Base-by-base conservation (phyloP, 2,888 invertebrate genomes). In the Latrodectus hesperus region DNA sequence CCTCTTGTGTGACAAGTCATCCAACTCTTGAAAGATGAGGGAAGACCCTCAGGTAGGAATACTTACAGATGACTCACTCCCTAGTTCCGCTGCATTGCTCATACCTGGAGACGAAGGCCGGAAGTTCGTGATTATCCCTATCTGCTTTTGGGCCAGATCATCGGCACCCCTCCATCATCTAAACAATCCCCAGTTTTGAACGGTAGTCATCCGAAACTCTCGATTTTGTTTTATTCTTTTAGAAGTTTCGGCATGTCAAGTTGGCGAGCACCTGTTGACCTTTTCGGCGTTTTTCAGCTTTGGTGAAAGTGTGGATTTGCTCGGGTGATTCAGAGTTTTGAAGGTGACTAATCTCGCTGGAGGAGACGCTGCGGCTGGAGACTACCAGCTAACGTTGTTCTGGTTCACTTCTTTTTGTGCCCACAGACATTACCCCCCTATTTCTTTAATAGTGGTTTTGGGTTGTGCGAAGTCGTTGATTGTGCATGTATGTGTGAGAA, bases 261-360 rank as follows among this genome's bases (percentile, higher is more conserved):
- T 65, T n/a, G n/a, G 17, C 14, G 26, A 71, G 75, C 76, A 83
- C 83, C 83, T 83, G 83, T 77, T 77, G 83, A 76, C 83, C 83
- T 77, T 52, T 71, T 10, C 9, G 26, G 9, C 60, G 51, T 55
- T n/a, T 17, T 38, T 9, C 38, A 55, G 71, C 38, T 14, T n/a
- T n/a, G 64, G 83, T 38, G 75, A 70, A 83, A 75, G 75, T 75
- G 76, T 49, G 51, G 77, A 77, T 72, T 49, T 51, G 78, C 77
- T 67, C 22, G 17, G 73, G 64, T 84, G 84, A 84, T 78, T 84
- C 84, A 84, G 67, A 72, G 64, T 16, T 38, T 73, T 52, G 73
- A 17, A 73, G 60, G 60, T 73, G 73, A 73, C 52, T 73, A 73
- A 73, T 73, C 71, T 26, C 53, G 73, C n/a, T 51, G 52, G 60